Base-by-base conservation (phyloP, 2,888 invertebrate species). In the Diarsia rubi region DNA sequence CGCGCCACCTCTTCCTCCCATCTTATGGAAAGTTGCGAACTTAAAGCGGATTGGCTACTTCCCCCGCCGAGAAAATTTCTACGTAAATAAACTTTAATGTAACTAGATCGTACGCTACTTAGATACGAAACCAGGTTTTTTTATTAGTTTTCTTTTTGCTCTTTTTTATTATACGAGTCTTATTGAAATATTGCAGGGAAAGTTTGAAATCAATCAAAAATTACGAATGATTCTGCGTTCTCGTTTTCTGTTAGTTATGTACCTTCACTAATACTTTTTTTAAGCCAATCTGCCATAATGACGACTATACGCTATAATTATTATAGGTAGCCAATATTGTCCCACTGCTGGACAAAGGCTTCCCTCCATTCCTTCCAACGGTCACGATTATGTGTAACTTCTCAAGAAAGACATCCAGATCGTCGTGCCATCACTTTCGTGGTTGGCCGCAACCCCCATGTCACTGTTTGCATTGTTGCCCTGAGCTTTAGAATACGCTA, bases 11-110 rank as follows among this genome's bases (percentile, higher is more conserved):
- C 79, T 68, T 49, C 63, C 37, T 52, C 27, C 57, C 63, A 57
- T 70, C 73, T 82, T 82, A 81, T 73, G 73, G 68, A 79, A 83
- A 86, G 65, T 86, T 86, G 68, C 54, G 65, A 81, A 83, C 79
- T 78, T 81, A 66, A 86, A 86, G 72, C 74, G 76, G 78, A 82
- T 86, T 87, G 75, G 79, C 73, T 70, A 77, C 74, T 75, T 73
- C 52, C 14, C 37, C n/a, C 14, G n/a, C 45, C 67, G 63, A 77
- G 73, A 60, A 70, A 86, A 74, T 77, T 76, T 75, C 54, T 66
- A 75, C 67, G 63, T 78, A 81, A 79, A 81, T 82, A 79, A 75
- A 79, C 42, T 81, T 81, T 69, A 69, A 71, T 70, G 49, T 78
- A 84, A 69, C 45, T 78, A 76, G 47, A 78, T 76, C 49, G 47